Percentiles rank a stretch among this genome's conserved stretches.
Evolutionary conservation across 1,140 invertebrate species (phyloP).

Genomic region (Steinernema feltiae): DNA sequence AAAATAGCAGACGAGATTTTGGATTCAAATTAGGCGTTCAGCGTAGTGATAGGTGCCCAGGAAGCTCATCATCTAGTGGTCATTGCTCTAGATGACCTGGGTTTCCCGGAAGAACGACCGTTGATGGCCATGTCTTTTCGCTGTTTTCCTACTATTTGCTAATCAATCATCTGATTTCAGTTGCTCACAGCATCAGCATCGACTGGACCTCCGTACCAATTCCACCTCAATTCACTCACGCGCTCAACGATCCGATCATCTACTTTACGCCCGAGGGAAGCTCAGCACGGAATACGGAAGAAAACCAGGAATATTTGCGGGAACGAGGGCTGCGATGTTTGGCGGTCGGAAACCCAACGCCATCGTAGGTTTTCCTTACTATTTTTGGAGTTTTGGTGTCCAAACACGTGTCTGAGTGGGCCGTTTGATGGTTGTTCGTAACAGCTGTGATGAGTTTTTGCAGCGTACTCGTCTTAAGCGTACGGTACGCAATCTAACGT

Average conservation of each 20-base stretch:
- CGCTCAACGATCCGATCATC: slow-evolving; percentile 41
- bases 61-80: no score
- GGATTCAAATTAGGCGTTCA: no score
- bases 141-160: not conserved
- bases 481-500: slow-evolving; percentile 24
- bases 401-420: no score
- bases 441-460: no score
- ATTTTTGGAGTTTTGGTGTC: no score
- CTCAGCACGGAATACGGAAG: not conserved
- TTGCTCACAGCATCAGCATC: slow-evolving; percentile 18
- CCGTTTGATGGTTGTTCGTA: no score
- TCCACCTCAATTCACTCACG: slow-evolving; percentile 49
- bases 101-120: no score
- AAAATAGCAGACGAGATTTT: no score
- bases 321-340: slow-evolving; percentile 44
- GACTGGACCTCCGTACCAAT: slow-evolving; percentile 51
- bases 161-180: not conserved
- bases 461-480: not conserved
- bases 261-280: slow-evolving; percentile 48
- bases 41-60: no score
- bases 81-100: no score
- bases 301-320: slow-evolving; percentile 27
- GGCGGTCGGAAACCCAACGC: slow-evolving; percentile 48
- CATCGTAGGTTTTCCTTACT: slow-evolving; percentile 46
- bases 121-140: no score